A percentile compares a stretch with the other conserved stretches of the same genome.
These are phyloP conservation scores for Sylvicapra grimmia DNA, from an alignment of 2,113 vertebrate species.

Conservation along the genomic window DNA sequence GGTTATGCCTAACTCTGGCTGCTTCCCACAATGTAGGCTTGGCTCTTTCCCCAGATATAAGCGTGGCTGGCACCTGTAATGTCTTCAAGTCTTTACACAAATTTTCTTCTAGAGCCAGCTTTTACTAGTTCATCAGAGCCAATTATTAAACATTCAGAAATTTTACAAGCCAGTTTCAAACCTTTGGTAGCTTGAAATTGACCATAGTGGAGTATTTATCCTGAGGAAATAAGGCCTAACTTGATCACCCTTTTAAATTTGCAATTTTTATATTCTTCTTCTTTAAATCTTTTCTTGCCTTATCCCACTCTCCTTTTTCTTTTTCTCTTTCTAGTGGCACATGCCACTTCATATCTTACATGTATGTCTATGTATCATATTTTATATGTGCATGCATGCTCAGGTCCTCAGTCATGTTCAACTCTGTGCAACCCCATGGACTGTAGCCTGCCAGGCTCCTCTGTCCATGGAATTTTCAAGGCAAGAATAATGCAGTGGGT, in stretches of 20 bases:
- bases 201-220: background rate
- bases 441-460: background rate
- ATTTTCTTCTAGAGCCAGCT: background rate
- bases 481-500: background rate
- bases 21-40: background rate
- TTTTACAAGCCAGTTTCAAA: background rate
- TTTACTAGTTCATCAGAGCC: background rate
- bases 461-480: background rate
- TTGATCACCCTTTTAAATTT: background rate
- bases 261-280: background rate
- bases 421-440: background rate
- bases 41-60: background rate
- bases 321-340: background rate
- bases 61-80: background rate
- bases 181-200: background rate
- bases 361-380: background rate
- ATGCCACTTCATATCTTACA: background rate
- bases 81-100: background rate
- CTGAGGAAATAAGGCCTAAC: background rate
- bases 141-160: background rate
- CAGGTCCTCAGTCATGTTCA: background rate
- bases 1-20: background rate
- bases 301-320: background rate
- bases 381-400: background rate
- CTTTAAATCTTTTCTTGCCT: background rate